phyloP scores from a whole-genome alignment of 37 sponge, comb jelly and placozoan species.

The Cladorhizidae sp. region DNA sequence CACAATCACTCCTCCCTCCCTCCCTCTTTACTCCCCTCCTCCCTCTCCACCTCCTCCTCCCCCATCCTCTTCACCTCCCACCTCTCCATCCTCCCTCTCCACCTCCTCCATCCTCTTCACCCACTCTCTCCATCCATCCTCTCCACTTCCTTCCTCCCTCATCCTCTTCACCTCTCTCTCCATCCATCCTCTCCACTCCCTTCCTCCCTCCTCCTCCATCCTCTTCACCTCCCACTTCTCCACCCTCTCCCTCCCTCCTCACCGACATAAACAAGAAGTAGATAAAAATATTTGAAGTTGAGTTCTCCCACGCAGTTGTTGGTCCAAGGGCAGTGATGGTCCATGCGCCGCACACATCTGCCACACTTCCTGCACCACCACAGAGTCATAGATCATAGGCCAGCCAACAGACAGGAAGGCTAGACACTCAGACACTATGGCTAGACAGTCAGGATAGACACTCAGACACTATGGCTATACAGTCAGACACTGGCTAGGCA shows the following conservation, averaged over 20 bases:
- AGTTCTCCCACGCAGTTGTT: conserved; percentile 86
- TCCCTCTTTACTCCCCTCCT: neutral
- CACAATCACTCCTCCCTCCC: too few relatives aligned
- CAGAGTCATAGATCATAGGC: neutral
- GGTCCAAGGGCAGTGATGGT: conserved; percentile 94
- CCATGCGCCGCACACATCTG: conserved; percentile 85
- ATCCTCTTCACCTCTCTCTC: neutral
- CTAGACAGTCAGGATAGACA: neutral
- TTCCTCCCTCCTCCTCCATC: neutral
- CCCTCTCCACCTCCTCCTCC: neutral
- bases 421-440: neutral
- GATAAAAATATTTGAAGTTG: conserved; percentile 82
- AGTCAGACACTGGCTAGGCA: too few relatives aligned
- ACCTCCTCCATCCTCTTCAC: neutral
- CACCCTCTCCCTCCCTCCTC: conserved; percentile 2
- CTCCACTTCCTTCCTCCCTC: neutral
- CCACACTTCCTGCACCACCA: conserved; percentile 62
- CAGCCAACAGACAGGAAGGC: neutral
- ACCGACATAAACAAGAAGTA: conserved; percentile 80
- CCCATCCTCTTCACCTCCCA: neutral
- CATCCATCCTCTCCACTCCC: neutral
- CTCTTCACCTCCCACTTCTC: conserved; percentile 1
- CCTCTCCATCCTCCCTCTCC: neutral
- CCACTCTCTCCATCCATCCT: neutral
- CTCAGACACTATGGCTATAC: neutral